Evolutionary conservation across 2,113 vertebrate species (phyloP).

Genomic region (Ranitomeya variabilis): DNA sequence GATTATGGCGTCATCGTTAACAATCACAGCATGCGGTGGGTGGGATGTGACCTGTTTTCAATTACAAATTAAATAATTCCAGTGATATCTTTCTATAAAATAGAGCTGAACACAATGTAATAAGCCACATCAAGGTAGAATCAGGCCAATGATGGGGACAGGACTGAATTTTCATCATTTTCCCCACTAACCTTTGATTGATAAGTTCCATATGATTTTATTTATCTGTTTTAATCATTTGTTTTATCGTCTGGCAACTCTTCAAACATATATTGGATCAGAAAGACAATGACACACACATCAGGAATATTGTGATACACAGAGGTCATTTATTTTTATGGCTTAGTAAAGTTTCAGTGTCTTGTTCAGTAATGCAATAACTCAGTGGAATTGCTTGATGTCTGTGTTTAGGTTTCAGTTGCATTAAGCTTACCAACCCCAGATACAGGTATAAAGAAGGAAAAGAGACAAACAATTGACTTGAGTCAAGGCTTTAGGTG

Average conservation of each 20-base stretch:
- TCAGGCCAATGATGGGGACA: background rate
- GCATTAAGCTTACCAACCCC: background rate
- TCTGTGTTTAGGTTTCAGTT: slow-evolving; percentile 1
- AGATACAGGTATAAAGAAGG: background rate
- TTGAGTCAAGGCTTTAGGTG: background rate
- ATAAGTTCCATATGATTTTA: slow-evolving; percentile 13
- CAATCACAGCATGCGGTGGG: background rate
- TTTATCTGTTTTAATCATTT: slow-evolving; percentile 13
- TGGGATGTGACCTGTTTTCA: background rate
- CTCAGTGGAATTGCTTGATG: slow-evolving; percentile 25
- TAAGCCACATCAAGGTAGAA: slow-evolving; percentile 32
- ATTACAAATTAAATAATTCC: slow-evolving; percentile 6
- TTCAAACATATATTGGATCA: background rate
- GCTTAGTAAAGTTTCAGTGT: slow-evolving; percentile 43
- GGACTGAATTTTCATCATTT: background rate
- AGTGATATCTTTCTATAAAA: background rate
- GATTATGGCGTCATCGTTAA: background rate
- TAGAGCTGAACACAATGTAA: slow-evolving; percentile 8
- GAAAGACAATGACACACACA: slow-evolving; percentile 11
- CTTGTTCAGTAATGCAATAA: slow-evolving; percentile 30
- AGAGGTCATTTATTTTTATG: slow-evolving; percentile 39
- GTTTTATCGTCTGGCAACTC: slow-evolving; percentile 9
- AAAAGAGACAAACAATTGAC: background rate
- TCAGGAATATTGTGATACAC: slow-evolving; percentile 14
- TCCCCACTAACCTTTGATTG: background rate